These are phyloP conservation scores for Volucella inflata DNA, from an alignment of 2,888 invertebrate species.

Conservation along the genomic window DNA sequence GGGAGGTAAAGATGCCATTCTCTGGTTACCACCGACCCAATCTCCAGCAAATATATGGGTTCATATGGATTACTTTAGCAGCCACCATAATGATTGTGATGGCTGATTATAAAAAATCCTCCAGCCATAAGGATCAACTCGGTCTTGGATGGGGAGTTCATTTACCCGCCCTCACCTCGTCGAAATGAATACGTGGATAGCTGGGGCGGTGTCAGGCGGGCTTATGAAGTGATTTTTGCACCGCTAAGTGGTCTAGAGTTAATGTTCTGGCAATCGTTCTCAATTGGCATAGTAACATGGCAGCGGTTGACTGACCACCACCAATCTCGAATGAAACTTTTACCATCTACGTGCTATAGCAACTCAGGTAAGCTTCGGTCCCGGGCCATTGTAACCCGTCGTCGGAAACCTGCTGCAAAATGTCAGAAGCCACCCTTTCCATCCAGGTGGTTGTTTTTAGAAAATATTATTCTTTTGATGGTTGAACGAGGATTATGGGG, in stretches of 20 bases:
- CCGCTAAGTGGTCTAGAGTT: slow-evolving; percentile 48
- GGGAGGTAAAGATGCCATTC: slow-evolving; percentile 26
- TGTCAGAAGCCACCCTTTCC: too few species aligned
- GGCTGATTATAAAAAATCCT: slow-evolving; percentile 25
- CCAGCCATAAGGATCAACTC: slow-evolving; percentile 41
- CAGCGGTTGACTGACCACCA: slow-evolving; percentile 46
- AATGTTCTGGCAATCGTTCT: slow-evolving; percentile 58
- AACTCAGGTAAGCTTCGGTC: slow-evolving; percentile 10
- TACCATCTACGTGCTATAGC: slow-evolving; percentile 1
- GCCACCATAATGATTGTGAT: slow-evolving; percentile 34
- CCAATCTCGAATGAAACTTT: slow-evolving; percentile 7
- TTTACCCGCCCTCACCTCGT: slow-evolving; percentile 19
- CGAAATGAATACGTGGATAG: neutral
- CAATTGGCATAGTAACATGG: slow-evolving; percentile 58
- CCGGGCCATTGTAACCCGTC: neutral
- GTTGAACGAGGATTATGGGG: slow-evolving; percentile 20
- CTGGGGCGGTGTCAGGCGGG: neutral
- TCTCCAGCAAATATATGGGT: slow-evolving; percentile 16
- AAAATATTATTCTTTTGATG: slow-evolving; percentile 1
- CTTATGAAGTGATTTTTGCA: slow-evolving; percentile 50
- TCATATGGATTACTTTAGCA: slow-evolving; percentile 53
- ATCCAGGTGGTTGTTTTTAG: neutral
- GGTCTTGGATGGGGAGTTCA: slow-evolving; percentile 34
- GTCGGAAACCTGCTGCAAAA: too few species aligned
- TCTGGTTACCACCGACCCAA: neutral